Conservation (phyloP, 2,888 invertebrate species). For the Lasiommata megera region DNA sequence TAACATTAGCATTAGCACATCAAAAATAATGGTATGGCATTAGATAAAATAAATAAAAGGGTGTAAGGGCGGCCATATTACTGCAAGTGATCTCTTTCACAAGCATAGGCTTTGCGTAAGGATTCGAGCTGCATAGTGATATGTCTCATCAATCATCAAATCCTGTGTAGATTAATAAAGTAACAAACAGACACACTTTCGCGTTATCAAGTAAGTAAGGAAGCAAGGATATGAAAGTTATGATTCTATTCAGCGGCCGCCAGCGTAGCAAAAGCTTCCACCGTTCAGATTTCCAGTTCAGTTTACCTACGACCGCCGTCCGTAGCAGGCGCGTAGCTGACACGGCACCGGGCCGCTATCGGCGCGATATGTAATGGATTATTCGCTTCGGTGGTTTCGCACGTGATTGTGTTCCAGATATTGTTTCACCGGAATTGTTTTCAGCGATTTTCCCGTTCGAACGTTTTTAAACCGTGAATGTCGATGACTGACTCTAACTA, state of each 20-base stretch:
- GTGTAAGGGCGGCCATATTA: too few species aligned
- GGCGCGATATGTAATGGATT: slow-evolving; percentile 4
- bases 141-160: too few species aligned
- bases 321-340: slow-evolving; percentile 28
- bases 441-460: neutral
- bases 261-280: neutral
- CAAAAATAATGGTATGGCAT: too few species aligned
- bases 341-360: neutral
- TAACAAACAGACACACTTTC: too few species aligned
- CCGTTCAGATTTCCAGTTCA: slow-evolving; percentile 25
- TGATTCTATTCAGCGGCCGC: neutral
- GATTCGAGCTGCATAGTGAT: too few species aligned
- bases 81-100: too few species aligned
- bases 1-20: too few species aligned
- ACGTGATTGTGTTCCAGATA: slow-evolving; percentile 9
- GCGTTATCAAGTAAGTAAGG: too few species aligned
- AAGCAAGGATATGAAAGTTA: too few species aligned
- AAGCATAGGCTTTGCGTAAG: too few species aligned
- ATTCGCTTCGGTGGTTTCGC: slow-evolving; percentile 10
- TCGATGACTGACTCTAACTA: neutral
- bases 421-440: slow-evolving; percentile 2
- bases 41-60: too few species aligned
- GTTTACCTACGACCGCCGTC: slow-evolving; percentile 25
- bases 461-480: neutral
- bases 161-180: too few species aligned